Conservation (phyloP, 2,888 invertebrate species). For the Apamea epomidion region DNA sequence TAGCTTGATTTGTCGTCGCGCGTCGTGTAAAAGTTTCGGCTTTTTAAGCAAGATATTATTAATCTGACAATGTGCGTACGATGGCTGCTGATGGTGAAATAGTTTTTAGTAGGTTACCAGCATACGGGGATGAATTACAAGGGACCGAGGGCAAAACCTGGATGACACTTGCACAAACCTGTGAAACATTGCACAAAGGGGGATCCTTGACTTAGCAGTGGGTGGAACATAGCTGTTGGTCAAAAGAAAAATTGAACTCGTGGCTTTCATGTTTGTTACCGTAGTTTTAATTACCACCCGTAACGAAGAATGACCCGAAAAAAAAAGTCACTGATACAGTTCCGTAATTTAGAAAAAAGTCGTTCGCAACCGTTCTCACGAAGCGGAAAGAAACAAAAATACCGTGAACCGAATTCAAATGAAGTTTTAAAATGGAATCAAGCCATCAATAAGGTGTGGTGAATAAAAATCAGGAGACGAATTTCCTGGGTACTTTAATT, state of each 20-base stretch:
- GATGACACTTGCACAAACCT: not conserved
- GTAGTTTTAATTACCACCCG: not conserved
- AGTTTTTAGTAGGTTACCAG: not conserved
- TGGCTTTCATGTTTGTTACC: not conserved
- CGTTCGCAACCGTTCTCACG: conserved; percentile 31
- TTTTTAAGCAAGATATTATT: not conserved
- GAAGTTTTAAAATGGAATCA: conserved; percentile 56
- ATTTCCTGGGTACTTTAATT: conserved; percentile 64
- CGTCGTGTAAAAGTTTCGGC: not conserved
- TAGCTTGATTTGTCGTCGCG: not conserved
- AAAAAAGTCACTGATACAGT: conserved; percentile 29
- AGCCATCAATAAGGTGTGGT: conserved; percentile 54
- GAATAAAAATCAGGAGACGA: conserved; percentile 67
- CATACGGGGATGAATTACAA: not conserved
- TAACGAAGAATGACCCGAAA: conserved; percentile 5
- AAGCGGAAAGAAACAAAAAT: conserved; percentile 64
- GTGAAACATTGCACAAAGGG: not conserved
- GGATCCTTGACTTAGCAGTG: not conserved
- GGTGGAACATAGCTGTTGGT: not conserved
- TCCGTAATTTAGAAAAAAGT: conserved; percentile 44
- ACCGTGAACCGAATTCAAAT: conserved; percentile 66
- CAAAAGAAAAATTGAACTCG: not conserved
- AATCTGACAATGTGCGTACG: not conserved
- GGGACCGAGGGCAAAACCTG: not conserved
- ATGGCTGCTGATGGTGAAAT: not conserved